These are phyloP conservation scores for Agonopterix arenella DNA, from an alignment of 2,888 invertebrate genomes.

Conservation along the genomic window DNA sequence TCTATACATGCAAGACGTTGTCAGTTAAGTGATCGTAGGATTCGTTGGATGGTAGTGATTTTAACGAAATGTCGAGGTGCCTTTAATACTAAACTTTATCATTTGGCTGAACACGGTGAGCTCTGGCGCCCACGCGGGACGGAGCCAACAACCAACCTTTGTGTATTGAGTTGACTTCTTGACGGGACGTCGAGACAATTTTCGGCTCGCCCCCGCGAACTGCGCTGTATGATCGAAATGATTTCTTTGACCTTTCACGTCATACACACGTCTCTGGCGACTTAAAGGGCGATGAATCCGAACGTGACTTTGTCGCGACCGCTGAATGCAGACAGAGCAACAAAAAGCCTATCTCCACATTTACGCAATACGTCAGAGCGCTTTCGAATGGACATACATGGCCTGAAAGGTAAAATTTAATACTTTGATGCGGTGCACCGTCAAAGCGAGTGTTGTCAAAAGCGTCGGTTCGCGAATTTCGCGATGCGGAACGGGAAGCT, in stretches of 20 bases:
- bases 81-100: background rate
- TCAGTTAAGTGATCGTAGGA: background rate
- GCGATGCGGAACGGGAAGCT: constrained; percentile 58
- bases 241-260: constrained; percentile 58
- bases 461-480: constrained; percentile 56
- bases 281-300: constrained; percentile 35
- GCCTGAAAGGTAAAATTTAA: constrained; percentile 57
- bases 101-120: background rate
- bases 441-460: constrained; percentile 71
- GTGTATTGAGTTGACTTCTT: constrained; percentile 48
- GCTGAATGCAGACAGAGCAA: constrained; percentile 24
- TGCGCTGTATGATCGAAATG: constrained; percentile 43
- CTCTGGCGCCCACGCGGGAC: constrained; percentile 20
- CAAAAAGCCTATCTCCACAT: constrained; percentile 28
- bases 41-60: background rate
- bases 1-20: constrained; percentile 2
- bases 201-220: constrained; percentile 52
- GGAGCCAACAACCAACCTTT: constrained; percentile 40
- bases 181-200: constrained; percentile 51
- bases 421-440: constrained; percentile 48
- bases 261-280: constrained; percentile 41
- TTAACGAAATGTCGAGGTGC: no score
- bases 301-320: constrained; percentile 47
- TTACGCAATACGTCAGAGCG: no score
- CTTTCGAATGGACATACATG: constrained; percentile 48